A percentile compares a stretch with the other conserved stretches of the same genome.
Evolutionary conservation across 2,888 invertebrate genomes (phyloP).

Genomic region (Noctua pronuba): DNA sequence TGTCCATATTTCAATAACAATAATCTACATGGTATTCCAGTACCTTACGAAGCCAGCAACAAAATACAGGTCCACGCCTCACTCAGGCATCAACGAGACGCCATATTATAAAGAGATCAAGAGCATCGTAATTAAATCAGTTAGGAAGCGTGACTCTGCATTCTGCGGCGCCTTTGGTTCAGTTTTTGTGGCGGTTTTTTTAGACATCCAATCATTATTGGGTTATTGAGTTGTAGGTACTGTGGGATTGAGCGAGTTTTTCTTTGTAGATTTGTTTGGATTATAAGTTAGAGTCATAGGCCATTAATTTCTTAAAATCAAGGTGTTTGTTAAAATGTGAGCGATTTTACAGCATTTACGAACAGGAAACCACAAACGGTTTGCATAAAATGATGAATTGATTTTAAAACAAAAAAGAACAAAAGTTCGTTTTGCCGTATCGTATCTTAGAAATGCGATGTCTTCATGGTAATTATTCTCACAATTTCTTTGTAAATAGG

Average conservation of each 20-base stretch:
- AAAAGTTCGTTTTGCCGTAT: neutral
- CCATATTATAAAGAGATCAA: constrained; percentile 68
- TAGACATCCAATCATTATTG: constrained; percentile 58
- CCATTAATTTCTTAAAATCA: neutral
- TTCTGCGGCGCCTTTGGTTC: constrained; percentile 38
- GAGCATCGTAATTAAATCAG: constrained; percentile 67
- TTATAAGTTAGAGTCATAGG: neutral
- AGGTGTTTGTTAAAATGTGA: neutral
- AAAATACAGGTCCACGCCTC: constrained; percentile 28
- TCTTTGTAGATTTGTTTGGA: constrained; percentile 21
- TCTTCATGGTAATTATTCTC: neutral
- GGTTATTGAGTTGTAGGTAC: constrained; percentile 54
- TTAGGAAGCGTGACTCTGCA: constrained; percentile 63
- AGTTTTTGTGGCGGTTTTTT: constrained; percentile 53
- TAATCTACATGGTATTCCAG: neutral
- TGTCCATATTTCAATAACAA: constrained; percentile 2
- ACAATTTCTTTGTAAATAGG: neutral
- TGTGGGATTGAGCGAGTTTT: constrained; percentile 43
- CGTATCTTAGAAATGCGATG: neutral
- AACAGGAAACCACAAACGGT: too few relatives aligned
- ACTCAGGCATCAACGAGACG: constrained; percentile 41
- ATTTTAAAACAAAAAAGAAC: too few relatives aligned
- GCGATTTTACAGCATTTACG: neutral
- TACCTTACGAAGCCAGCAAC: constrained; percentile 3
- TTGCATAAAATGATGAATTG: too few relatives aligned